Percentiles rank a stretch among this genome's conserved stretches.
phyloP scores from a whole-genome alignment of 2,113 vertebrate genomes.

The Perca schrenkii region DNA sequence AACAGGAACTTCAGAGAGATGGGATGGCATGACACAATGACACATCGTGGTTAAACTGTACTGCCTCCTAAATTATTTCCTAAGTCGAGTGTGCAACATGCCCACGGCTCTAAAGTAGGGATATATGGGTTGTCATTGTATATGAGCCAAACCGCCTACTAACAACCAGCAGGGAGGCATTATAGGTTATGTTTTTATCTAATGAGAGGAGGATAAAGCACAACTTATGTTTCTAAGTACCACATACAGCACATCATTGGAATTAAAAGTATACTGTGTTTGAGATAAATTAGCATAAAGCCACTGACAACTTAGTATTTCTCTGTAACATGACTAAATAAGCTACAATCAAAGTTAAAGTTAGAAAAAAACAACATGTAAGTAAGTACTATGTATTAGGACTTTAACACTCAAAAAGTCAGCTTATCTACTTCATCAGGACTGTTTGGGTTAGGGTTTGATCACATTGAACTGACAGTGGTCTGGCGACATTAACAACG shows the following conservation, averaged over 20 bases:
- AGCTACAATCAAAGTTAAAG: too few species aligned
- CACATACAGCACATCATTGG: background rate
- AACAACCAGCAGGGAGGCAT: conserved; percentile 34
- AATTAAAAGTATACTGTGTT: conserved; percentile 21
- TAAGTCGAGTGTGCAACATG: background rate
- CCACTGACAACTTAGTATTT: background rate
- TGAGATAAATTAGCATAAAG: background rate
- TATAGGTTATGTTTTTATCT: conserved; percentile 32
- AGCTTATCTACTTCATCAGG: background rate
- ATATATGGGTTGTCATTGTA: conserved; percentile 38
- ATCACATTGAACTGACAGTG: background rate
- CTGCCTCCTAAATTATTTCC: too few species aligned
- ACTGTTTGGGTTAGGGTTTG: background rate
- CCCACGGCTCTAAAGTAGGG: conserved; percentile 12
- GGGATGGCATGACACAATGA: too few species aligned
- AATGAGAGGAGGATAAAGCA: conserved; percentile 37
- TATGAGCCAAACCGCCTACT: conserved; percentile 30
- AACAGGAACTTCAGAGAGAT: too few species aligned
- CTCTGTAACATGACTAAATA: background rate
- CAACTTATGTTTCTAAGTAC: conserved; percentile 19
- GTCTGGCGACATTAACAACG: background rate
- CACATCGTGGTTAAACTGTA: too few species aligned
- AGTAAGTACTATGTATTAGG: background rate
- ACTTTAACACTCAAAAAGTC: background rate
- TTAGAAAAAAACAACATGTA: background rate